Conservation (phyloP, 2,113 vertebrate species). For the Arothron firmamentum region DNA sequence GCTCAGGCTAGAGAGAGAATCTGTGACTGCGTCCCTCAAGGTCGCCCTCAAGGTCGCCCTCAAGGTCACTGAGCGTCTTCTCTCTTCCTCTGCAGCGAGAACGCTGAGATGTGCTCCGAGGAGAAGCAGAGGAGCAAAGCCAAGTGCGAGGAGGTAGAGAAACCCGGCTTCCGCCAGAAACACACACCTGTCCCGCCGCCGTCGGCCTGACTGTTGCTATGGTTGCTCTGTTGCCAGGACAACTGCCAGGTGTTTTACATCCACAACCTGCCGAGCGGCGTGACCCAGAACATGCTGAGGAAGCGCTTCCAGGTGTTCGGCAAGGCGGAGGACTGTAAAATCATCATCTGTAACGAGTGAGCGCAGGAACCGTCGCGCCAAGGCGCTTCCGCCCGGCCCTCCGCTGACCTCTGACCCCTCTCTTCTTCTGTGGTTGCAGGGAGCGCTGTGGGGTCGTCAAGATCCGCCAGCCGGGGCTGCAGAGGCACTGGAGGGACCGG, state of each 20-base stretch:
- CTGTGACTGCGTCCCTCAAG: no score
- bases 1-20: no score
- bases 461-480: constrained; percentile 78
- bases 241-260: constrained; percentile 93
- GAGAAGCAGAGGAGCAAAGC: constrained; percentile 85
- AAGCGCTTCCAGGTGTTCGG: constrained; percentile 93
- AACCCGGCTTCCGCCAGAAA: not conserved
- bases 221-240: constrained; percentile 79
- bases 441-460: constrained; percentile 92
- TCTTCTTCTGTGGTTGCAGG: constrained; percentile 61
- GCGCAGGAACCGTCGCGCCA: no score
- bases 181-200: constrained; percentile 1
- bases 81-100: constrained; percentile 76
- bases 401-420: no score
- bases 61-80: not conserved
- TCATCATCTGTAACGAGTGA: constrained; percentile 85
- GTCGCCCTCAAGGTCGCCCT: no score
- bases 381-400: no score
- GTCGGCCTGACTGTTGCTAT: constrained; percentile 62
- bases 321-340: constrained; percentile 88
- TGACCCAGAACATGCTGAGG: constrained; percentile 90
- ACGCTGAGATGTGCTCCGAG: constrained; percentile 70
- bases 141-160: constrained; percentile 75
- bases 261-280: constrained; percentile 87
- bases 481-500: constrained; percentile 80